phyloP scores from a whole-genome alignment of 2,797 vertebrate species.

The Clarias fuscus region DNA sequence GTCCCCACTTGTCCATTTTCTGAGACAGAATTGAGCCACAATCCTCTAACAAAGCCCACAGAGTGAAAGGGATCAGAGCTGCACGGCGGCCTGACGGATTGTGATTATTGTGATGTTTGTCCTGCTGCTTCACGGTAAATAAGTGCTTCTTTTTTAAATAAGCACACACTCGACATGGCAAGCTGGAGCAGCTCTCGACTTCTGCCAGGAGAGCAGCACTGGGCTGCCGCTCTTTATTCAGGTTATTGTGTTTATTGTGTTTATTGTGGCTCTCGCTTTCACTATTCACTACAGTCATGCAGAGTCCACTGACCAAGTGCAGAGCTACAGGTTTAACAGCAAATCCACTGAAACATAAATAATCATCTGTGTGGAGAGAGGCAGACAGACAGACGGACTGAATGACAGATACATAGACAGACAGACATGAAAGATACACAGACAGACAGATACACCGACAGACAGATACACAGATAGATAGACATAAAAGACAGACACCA shows the following conservation, averaged over 20 bases:
- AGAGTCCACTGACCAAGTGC: neutral
- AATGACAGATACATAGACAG: neutral
- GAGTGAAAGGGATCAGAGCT: neutral
- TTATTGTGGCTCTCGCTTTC: constrained; percentile 7
- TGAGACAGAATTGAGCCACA: neutral
- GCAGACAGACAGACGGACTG: neutral
- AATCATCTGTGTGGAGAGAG: neutral
- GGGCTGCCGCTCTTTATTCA: neutral
- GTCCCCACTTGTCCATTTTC: neutral
- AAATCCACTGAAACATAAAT: neutral
- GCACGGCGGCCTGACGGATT: neutral
- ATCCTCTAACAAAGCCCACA: neutral
- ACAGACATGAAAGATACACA: neutral
- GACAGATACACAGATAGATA: neutral
- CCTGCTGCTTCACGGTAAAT: constrained; percentile 23
- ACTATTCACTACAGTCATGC: neutral
- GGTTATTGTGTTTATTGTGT: constrained; percentile 1
- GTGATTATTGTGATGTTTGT: constrained; percentile 23
- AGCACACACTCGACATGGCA: neutral
- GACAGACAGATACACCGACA: neutral
- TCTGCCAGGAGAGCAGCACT: constrained; percentile 4
- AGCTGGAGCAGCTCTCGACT: constrained; percentile 16
- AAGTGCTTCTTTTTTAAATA: constrained; percentile 11
- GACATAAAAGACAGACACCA: neutral
- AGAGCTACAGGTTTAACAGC: neutral